Evolutionary conservation across 2,888 invertebrate genomes (phyloP).

Genomic region (Gasteruption jaculator): DNA sequence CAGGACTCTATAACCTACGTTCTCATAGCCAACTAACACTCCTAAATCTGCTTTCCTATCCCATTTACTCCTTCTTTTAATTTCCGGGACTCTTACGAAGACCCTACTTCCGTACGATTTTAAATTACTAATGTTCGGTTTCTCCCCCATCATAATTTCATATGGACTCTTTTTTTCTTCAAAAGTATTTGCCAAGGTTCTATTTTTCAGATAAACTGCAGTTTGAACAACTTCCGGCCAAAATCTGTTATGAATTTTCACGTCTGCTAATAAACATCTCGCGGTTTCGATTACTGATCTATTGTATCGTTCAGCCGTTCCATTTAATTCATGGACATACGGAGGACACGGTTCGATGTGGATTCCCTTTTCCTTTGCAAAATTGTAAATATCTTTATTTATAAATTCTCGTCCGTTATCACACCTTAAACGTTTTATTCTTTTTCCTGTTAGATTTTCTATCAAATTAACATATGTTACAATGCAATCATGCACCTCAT

Average conservation of each 20-base stretch:
- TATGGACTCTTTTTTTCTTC: conserved; percentile 12
- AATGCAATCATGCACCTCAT: conserved; percentile 25
- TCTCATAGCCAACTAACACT: conserved; percentile 10
- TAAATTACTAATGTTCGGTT: conserved; percentile 7
- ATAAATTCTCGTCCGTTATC: conserved; percentile 25
- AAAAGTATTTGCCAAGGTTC: conserved; percentile 12
- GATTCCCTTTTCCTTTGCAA: conserved; percentile 19
- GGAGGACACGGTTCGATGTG: conserved; percentile 10
- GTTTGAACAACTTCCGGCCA: conserved; percentile 14
- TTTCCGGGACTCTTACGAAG: conserved; percentile 14
- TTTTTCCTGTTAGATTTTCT: conserved; percentile 19
- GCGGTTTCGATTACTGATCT: conserved; percentile 14
- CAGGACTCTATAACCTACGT: conserved; percentile 11
- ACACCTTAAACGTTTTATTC: conserved; percentile 24
- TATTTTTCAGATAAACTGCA: conserved; percentile 16
- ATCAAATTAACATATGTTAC: conserved; percentile 20
- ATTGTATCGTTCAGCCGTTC: conserved; percentile 15
- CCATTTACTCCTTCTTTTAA: conserved; percentile 12
- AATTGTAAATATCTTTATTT: conserved; percentile 19
- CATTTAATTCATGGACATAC: conserved; percentile 15
- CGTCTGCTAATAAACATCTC: conserved; percentile 17
- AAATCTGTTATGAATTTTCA: conserved; percentile 7
- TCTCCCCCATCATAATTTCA: conserved; percentile 11
- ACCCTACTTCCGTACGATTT: conserved; percentile 11
- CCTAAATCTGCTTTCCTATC: conserved; percentile 11